phyloP scores from a whole-genome alignment of 2,888 invertebrate species.

The Plebejus melissa region DNA sequence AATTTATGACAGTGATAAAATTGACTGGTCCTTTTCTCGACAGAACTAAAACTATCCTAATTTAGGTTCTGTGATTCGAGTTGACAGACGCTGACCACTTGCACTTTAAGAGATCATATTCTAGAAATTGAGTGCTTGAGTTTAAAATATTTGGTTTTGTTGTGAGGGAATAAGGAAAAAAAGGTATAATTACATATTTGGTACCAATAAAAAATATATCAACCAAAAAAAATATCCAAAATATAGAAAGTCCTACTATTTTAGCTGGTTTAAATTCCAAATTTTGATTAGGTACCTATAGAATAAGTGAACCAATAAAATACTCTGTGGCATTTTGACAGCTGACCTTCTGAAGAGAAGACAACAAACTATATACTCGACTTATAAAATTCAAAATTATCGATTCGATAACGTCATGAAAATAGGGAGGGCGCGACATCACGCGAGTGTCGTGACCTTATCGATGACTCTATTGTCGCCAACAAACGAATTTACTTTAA shows the following conservation, averaged over 20 bases:
- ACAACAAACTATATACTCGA: neutral
- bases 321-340: neutral
- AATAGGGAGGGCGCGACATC: slow-evolving; percentile 15
- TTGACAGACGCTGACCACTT: neutral
- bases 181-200: too few relatives aligned
- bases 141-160: too few relatives aligned
- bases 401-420: neutral
- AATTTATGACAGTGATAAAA: slow-evolving; percentile 74
- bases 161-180: too few relatives aligned
- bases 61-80: slow-evolving; percentile 41
- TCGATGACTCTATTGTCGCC: slow-evolving; percentile 23
- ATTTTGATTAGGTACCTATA: too few relatives aligned
- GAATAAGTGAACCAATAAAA: neutral
- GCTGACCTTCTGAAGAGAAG: neutral
- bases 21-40: slow-evolving; percentile 40
- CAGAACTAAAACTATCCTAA: slow-evolving; percentile 52
- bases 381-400: neutral
- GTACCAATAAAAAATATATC: too few relatives aligned
- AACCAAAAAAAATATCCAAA: too few relatives aligned
- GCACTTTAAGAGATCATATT: neutral
- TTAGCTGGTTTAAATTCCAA: too few relatives aligned
- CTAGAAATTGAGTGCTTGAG: neutral
- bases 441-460: slow-evolving; percentile 23
- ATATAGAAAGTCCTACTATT: too few relatives aligned
- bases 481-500: slow-evolving; percentile 24